Evolutionary conservation across 2,113 vertebrate species (phyloP).

Genomic region (Crocuta crocuta): DNA sequence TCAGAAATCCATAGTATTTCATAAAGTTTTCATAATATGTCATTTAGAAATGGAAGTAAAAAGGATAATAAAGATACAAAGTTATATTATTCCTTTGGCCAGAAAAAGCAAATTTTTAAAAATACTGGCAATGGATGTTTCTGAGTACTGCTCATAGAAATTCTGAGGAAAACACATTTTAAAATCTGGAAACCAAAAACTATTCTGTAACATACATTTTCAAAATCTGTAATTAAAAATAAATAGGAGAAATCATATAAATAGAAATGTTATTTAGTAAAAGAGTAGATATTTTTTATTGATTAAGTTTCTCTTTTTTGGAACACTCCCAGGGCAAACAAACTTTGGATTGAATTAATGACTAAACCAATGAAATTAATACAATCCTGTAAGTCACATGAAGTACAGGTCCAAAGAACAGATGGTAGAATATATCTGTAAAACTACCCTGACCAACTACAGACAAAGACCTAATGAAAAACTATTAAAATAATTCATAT

Average conservation of each 20-base stretch:
- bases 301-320: neutral
- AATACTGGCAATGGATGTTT: neutral
- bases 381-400: neutral
- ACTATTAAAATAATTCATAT: constrained; percentile 63
- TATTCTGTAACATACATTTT: neutral
- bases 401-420: constrained; percentile 51
- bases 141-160: neutral
- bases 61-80: neutral
- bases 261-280: constrained; percentile 25
- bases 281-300: neutral
- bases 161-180: neutral
- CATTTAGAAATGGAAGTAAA: constrained; percentile 25
- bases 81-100: neutral
- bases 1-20: neutral
- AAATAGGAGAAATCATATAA: neutral
- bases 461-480: constrained; percentile 69
- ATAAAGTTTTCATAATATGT: neutral
- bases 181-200: neutral
- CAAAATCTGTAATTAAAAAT: neutral
- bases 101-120: constrained; percentile 33
- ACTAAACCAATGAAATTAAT: constrained; percentile 60
- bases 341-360: constrained; percentile 61
- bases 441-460: constrained; percentile 8
- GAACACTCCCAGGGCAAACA: constrained; percentile 7
- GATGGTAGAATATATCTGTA: constrained; percentile 47